phyloP scores from a whole-genome alignment of 2,888 invertebrate species.

The Lypha dubia region DNA sequence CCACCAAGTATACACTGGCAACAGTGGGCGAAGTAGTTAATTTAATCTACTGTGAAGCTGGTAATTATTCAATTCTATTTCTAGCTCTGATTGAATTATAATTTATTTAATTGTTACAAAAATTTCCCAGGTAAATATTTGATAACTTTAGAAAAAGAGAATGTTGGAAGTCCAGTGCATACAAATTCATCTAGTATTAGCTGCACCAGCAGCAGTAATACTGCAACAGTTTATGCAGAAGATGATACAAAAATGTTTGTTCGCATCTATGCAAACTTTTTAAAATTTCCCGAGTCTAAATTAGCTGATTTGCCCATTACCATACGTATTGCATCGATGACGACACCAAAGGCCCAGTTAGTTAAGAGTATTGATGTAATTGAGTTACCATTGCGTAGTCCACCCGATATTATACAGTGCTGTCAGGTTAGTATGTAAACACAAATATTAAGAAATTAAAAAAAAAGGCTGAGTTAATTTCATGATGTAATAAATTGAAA shows the following conservation, averaged over 20 bases:
- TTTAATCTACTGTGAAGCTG: conserved; percentile 87
- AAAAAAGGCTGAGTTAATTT: no score
- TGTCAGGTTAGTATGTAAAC: conserved; percentile 84
- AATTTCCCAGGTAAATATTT: conserved; percentile 78
- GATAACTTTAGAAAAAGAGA: conserved; percentile 81
- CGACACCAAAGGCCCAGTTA: conserved; percentile 88
- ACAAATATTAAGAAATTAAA: neutral
- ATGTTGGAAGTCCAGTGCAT: conserved; percentile 80
- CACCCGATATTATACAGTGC: conserved; percentile 86
- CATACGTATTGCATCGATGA: conserved; percentile 88
- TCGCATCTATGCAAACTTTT: conserved; percentile 90
- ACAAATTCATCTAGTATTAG: conserved; percentile 79
- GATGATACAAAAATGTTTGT: conserved; percentile 84
- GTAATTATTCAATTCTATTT: conserved; percentile 79
- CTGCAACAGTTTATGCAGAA: conserved; percentile 80
- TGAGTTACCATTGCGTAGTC: conserved; percentile 87
- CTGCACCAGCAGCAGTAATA: conserved; percentile 81
- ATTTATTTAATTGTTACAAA: neutral
- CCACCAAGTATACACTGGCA: conserved; percentile 85
- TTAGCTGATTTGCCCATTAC: conserved; percentile 84
- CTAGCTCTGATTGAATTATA: neutral
- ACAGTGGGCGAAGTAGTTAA: conserved; percentile 89
- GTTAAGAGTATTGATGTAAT: conserved; percentile 89
- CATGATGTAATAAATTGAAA: no score
- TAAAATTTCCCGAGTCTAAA: conserved; percentile 81